phyloP scores from a whole-genome alignment of 2,113 vertebrate genomes.

The Gymnorhina tibicen region DNA sequence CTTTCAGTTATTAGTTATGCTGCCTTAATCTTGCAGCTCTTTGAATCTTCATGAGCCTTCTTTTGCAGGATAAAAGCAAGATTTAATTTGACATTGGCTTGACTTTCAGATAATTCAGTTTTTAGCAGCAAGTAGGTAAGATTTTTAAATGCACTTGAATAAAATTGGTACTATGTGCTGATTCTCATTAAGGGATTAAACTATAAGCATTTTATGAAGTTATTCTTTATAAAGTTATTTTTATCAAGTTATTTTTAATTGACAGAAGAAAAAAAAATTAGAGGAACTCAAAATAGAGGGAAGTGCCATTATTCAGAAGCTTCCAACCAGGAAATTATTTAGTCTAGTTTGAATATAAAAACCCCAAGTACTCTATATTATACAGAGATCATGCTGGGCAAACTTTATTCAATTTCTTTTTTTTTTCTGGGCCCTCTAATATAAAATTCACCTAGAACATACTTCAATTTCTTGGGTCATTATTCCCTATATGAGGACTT shows the following conservation, averaged over 20 bases:
- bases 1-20: background rate
- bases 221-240: slow-evolving; percentile 21
- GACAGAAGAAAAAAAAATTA: background rate
- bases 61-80: background rate
- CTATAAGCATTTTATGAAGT: slow-evolving; percentile 3
- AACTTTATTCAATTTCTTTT: background rate
- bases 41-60: background rate
- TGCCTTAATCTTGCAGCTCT: background rate
- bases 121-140: slow-evolving; percentile 18
- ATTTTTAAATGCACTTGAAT: slow-evolving; percentile 26
- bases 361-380: background rate
- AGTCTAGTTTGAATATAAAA: slow-evolving; percentile 3
- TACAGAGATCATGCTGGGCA: background rate
- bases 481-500: background rate
- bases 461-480: background rate
- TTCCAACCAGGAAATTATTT: slow-evolving; percentile 42
- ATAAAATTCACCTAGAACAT: background rate
- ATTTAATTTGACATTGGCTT: slow-evolving; percentile 31
- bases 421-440: background rate
- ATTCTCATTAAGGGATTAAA: slow-evolving; percentile 54
- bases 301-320: slow-evolving; percentile 15
- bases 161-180: background rate
- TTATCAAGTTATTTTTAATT: slow-evolving; percentile 28
- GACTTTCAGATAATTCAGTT: slow-evolving; percentile 17
- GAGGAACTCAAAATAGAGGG: background rate